These are phyloP conservation scores for Agonopterix heracliana DNA, from an alignment of 2,888 invertebrate species.

Conservation along the genomic window DNA sequence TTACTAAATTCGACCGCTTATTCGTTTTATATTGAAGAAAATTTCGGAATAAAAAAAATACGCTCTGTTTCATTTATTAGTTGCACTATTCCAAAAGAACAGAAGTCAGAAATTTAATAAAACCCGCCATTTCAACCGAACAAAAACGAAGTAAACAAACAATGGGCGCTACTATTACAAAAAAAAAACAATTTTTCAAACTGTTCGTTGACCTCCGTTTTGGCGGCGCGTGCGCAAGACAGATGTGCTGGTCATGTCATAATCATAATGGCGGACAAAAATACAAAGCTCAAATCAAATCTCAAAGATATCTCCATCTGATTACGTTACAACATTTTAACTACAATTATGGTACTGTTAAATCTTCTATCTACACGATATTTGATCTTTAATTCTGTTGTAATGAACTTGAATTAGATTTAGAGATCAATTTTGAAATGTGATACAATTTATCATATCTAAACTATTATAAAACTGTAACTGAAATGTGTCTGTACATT, in stretches of 20 bases:
- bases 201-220: slow-evolving; percentile 49
- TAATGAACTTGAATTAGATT: slow-evolving; percentile 55
- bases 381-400: slow-evolving; percentile 23
- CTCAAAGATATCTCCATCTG: slow-evolving; percentile 62
- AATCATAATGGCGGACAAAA: slow-evolving; percentile 59
- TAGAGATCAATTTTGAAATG: slow-evolving; percentile 11
- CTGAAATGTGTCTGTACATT: too few relatives aligned
- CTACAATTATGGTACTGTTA: slow-evolving; percentile 66
- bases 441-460: background rate
- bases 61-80: too few relatives aligned
- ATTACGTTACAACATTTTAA: slow-evolving; percentile 67
- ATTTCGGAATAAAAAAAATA: background rate
- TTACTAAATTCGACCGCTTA: too few relatives aligned
- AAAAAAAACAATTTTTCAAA: slow-evolving; percentile 37
- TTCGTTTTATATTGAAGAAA: too few relatives aligned
- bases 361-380: slow-evolving; percentile 25
- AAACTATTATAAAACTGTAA: too few relatives aligned
- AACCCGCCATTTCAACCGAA: slow-evolving; percentile 1
- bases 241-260: slow-evolving; percentile 66
- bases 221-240: slow-evolving; percentile 60
- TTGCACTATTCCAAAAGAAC: slow-evolving; percentile 9
- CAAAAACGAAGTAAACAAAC: slow-evolving; percentile 32
- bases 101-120: slow-evolving; percentile 23
- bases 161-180: slow-evolving; percentile 30
- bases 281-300: slow-evolving; percentile 62